Evolutionary conservation across 2,888 invertebrate species (phyloP).

Genomic region (Arge pagana): DNA sequence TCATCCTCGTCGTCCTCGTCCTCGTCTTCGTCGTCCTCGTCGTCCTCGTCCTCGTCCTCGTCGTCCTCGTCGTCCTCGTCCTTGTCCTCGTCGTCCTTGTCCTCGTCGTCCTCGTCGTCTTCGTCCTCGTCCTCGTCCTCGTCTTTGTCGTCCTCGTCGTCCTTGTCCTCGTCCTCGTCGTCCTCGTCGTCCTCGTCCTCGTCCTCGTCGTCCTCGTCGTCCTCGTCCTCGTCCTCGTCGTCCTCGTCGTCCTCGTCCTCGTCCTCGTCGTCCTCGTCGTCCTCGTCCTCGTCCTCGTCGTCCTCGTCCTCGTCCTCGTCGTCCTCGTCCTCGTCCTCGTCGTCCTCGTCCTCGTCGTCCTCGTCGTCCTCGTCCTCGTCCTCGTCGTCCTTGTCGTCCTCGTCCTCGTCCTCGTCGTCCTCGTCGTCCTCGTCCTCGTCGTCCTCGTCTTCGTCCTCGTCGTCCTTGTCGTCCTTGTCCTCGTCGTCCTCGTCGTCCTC

Average conservation of each 20-base stretch:
- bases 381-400: no score
- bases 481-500: no score
- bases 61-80: not conserved
- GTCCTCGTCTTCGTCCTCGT: no score
- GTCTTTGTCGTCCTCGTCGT: no score
- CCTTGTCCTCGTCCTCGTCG: no score
- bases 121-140: no score
- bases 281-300: not conserved
- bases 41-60: not conserved
- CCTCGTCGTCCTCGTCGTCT: no score
- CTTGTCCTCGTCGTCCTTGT: no score
- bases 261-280: not conserved
- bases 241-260: not conserved
- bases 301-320: not conserved
- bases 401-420: slow-evolving; percentile 9
- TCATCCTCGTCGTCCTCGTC: no score
- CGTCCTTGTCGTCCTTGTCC: no score
- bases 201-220: not conserved
- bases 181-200: not conserved
- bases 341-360: not conserved
- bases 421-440: slow-evolving; percentile 8
- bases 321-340: not conserved
- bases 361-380: slow-evolving; percentile 10
- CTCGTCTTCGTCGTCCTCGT: no score
- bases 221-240: not conserved